Base-by-base conservation (phyloP, 2,888 invertebrate species). In the Cheilosia grossa region DNA sequence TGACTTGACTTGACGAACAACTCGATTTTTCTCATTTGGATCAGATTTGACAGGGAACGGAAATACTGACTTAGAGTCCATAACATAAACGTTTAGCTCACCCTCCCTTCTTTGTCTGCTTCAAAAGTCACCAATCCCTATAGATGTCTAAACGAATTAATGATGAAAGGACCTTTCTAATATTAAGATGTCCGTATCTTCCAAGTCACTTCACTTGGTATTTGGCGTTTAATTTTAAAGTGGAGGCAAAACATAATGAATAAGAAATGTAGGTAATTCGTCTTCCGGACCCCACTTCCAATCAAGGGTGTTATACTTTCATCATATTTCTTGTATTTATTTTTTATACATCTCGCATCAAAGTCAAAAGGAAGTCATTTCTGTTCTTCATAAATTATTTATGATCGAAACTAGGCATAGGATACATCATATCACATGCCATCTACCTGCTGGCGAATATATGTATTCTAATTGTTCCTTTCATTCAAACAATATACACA, bases 351-450 rank as follows among this genome's bases (percentile, higher is more conserved):
- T 24, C 13, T 33, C 15, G 40, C 53, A 66, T 77, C 82, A 77
- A 82, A 82, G 77, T 70, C 58, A 54, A 70, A 47, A 70, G 77
- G 70, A 82, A 77, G 64, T 72, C 70, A 66, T 77, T 70, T 40
- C 7, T 27, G 27, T 37, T 66, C 24, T 77, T 82, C 70, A 82
- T 82, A 59, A 82, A 82, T 77, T 77, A 82, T 82, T 82, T 66
- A 82, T 58, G 69, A 40, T 42, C 61, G 33, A 69, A 81, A 73
- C 54, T 73, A 59, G 44, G 53, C 13, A 4, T 33, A 21, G 64
- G 33, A 51, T 61, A 66, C 51, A 61, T 59, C 40, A 61, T 59
- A 73, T 53, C 30, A 19, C 9, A 30, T 27, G 17, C 21, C n/a
- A 51, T 21, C 2, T 30, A 30, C 30, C 30, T 30, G 30, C 30